Conservation (phyloP, 2,113 vertebrate species). For the Laticauda laticaudata region DNA sequence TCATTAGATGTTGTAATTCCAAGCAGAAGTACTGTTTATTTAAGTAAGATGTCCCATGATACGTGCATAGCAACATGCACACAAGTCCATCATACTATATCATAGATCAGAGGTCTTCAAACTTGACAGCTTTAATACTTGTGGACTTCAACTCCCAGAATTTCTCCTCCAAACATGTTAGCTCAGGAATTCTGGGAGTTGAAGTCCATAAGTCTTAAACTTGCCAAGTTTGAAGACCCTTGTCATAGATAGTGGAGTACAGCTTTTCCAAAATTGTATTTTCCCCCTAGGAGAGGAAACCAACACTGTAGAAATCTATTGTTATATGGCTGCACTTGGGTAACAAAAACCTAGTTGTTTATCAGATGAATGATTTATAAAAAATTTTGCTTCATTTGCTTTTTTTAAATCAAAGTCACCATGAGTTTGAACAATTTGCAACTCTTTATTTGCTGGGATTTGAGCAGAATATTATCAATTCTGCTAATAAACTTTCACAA, state of each 20-base stretch:
- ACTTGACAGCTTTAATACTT: too few species aligned
- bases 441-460: not conserved
- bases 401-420: not conserved
- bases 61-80: not conserved
- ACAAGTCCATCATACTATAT: not conserved
- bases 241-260: not conserved
- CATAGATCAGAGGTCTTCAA: not conserved
- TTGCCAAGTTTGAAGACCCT: too few species aligned
- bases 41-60: not conserved
- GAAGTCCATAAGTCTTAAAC: too few species aligned
- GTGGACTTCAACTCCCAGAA: too few species aligned
- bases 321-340: constrained; percentile 47
- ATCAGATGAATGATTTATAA: constrained; percentile 6
- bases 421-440: not conserved
- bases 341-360: constrained; percentile 59
- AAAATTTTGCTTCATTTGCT: not conserved
- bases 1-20: not conserved
- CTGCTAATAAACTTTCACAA: not conserved
- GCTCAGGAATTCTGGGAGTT: too few species aligned
- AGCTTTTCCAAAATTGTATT: constrained; percentile 26
- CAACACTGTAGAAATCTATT: constrained; percentile 43
- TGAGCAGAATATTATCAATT: not conserved
- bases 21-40: not conserved
- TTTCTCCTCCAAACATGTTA: too few species aligned
- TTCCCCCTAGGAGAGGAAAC: constrained; percentile 56